These are phyloP conservation scores for Spilogale gracilis DNA, from an alignment of 2,113 vertebrate species.

Conservation along the genomic window DNA sequence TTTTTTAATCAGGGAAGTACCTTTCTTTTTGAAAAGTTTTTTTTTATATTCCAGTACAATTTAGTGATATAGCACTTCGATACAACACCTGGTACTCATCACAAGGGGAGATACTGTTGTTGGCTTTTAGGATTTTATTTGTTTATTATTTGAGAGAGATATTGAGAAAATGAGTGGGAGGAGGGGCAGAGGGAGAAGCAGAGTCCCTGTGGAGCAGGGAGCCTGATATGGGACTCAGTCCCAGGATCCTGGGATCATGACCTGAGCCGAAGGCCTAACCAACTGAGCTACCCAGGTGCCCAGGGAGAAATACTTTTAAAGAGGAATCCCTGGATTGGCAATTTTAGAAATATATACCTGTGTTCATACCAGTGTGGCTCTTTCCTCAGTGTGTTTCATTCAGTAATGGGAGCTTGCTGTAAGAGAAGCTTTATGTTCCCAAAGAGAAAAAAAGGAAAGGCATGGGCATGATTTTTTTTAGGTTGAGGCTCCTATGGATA, in stretches of 20 bases:
- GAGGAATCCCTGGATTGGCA: background rate
- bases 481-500: background rate
- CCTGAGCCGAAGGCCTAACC: too few relatives aligned
- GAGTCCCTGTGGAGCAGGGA: too few relatives aligned
- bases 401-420: background rate
- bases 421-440: background rate
- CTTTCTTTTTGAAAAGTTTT: background rate
- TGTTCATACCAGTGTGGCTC: background rate
- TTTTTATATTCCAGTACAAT: background rate
- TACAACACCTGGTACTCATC: too few relatives aligned
- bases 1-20: background rate
- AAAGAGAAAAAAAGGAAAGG: slow-evolving; percentile 2
- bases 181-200: too few relatives aligned
- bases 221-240: too few relatives aligned
- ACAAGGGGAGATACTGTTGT: too few relatives aligned
- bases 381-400: background rate
- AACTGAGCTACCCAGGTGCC: too few relatives aligned
- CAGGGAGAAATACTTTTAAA: background rate
- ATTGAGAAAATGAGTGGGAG: too few relatives aligned
- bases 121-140: too few relatives aligned
- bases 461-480: background rate
- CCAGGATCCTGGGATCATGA: too few relatives aligned
- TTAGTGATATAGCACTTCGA: too few relatives aligned
- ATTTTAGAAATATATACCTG: background rate
- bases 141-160: too few relatives aligned